Base-by-base conservation (phyloP, 2,797 vertebrate genomes). In the Phalloptychus januarius region DNA sequence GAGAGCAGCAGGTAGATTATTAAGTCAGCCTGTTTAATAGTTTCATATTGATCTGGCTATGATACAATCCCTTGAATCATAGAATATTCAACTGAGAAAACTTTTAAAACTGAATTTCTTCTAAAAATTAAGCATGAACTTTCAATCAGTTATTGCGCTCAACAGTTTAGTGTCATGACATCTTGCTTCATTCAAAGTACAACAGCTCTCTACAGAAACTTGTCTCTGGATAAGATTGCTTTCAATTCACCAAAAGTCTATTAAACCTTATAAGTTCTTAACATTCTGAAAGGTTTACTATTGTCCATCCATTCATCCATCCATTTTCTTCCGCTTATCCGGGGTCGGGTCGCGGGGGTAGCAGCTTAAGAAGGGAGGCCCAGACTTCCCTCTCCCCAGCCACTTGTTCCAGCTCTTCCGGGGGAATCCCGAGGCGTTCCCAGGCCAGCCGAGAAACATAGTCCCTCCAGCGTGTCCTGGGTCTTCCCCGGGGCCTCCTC, bases 1-100 rank as follows among this genome's bases (percentile, higher is more conserved):
- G 72, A 85, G 48, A 81, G 74, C 77, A 74, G 85, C 85, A 88
- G 83, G 81, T 61, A 73, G 79, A 78, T 83, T 85, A 85, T 90
- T 82, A 86, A 84, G 58, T 65, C 83, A 81, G 71, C 80, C 44
- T 85, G 85, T 84, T 85, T 85, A 77, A 86, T 65, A 76, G 75
- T 79, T 85, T 67, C 25, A 63, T 88, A 92, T 92, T 79, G 89
- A 91, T 46, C 76, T 8, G 75, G 28, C 74, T 74, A 72, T 50
- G 74, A 67, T 46, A 75, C 15, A 45, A 52, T 76, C 40, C 83
- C 46, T 44, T 36, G 71, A 31, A 80, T 86, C 75, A 84, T 83
- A 52, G 79, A 75, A 83, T 91, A 91, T 86, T 77, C 81, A 87
- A 85, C 77, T 71, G 40, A 74, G 76, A 77, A 38, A 52, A 46